A percentile compares a stretch with the other conserved stretches of the same genome.
phyloP scores from a whole-genome alignment of 2,113 vertebrate species.

The Rostratula benghalensis region DNA sequence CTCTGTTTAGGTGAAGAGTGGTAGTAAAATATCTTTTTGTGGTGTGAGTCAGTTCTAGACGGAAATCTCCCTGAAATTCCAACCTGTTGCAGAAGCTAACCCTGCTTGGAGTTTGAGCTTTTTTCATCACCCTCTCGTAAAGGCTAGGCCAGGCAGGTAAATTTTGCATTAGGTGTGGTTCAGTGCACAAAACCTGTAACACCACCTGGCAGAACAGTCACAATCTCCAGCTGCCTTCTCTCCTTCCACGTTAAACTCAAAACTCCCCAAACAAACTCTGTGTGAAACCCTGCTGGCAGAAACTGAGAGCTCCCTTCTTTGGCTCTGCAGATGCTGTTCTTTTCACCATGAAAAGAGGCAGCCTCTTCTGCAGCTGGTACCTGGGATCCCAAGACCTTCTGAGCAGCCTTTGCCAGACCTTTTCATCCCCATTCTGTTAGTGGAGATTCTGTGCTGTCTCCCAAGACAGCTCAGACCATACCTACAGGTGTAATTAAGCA shows the following conservation, averaged over 20 bases:
- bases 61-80: slow-evolving; percentile 39
- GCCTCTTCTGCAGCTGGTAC: background rate
- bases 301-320: background rate
- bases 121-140: background rate
- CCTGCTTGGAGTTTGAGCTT: background rate
- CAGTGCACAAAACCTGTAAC: slow-evolving; percentile 26
- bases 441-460: background rate
- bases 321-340: background rate
- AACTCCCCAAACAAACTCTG: background rate
- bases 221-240: background rate
- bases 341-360: background rate
- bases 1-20: slow-evolving; percentile 12
- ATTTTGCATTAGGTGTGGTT: slow-evolving; percentile 45
- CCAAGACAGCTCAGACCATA: background rate
- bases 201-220: background rate
- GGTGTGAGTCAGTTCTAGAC: slow-evolving; percentile 22
- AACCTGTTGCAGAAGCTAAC: background rate
- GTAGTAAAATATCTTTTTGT: background rate
- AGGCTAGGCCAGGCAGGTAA: background rate
- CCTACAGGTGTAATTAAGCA: background rate
- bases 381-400: background rate
- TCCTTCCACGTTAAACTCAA: background rate
- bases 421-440: background rate
- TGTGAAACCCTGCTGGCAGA: background rate
- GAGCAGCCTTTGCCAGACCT: background rate